Conservation (phyloP, 2,888 invertebrate species). For the Dysmachus trigonus region DNA sequence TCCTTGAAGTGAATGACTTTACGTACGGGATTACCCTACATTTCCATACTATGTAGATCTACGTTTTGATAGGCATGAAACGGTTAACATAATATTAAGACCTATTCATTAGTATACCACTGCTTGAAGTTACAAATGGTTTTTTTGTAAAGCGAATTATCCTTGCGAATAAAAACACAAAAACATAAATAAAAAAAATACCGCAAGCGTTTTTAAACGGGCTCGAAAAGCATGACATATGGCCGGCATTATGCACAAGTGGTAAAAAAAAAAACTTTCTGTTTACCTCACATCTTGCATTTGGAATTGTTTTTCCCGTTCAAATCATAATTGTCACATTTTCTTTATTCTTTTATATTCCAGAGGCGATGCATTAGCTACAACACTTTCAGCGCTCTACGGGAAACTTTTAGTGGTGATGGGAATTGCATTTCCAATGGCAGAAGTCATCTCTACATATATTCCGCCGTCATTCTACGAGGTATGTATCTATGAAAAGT, state of each 20-base stretch:
- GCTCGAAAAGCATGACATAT: background rate
- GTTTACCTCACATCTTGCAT: background rate
- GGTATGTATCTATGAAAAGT: constrained; percentile 65
- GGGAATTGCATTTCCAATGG: constrained; percentile 95
- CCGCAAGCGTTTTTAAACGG: background rate
- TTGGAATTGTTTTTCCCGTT: background rate
- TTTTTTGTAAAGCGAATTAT: background rate
- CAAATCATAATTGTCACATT: background rate
- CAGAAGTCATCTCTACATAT: constrained; percentile 93
- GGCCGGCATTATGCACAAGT: background rate
- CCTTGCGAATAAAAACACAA: background rate
- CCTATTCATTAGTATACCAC: no score
- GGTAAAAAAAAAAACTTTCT: background rate
- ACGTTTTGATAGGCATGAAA: no score
- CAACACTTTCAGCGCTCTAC: constrained; percentile 90
- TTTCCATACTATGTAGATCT: no score
- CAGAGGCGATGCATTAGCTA: constrained; percentile 86
- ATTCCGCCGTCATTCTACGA: constrained; percentile 94
- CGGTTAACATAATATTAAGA: no score
- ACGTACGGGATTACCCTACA: no score
- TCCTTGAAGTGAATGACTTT: no score
- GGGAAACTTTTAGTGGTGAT: constrained; percentile 93
- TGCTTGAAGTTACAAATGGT: no score
- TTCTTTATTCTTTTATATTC: constrained; percentile 53
- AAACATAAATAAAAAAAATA: background rate